Evolutionary conservation across 2,888 invertebrate genomes (phyloP).

Genomic region (Netelia virgata): DNA sequence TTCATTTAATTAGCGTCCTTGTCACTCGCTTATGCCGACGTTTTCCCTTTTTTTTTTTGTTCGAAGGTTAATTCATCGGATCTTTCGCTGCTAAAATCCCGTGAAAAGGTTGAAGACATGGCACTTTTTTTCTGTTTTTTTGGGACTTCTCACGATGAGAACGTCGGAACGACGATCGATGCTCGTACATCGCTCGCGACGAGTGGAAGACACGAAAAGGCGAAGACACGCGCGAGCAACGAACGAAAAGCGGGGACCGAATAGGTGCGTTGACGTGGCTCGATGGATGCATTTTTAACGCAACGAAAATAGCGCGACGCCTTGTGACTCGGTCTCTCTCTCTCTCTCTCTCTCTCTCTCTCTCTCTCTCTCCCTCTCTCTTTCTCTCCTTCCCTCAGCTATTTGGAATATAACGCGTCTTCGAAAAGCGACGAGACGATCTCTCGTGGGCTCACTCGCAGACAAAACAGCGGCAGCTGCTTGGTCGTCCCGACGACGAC

Average conservation of each 20-base stretch:
- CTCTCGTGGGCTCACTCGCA: conserved; percentile 67
- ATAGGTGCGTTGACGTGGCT: conserved; percentile 79
- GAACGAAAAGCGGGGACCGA: conserved; percentile 63
- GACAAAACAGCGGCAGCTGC: conserved; percentile 82
- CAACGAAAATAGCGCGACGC: conserved; percentile 82
- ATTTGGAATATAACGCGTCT: conserved; percentile 72
- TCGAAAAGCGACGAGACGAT: conserved; percentile 67
- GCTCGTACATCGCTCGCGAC: conserved; percentile 45
- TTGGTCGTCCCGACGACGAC: conserved; percentile 72
- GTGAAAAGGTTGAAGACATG: not conserved
- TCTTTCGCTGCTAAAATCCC: not conserved
- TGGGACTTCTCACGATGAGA: not conserved
- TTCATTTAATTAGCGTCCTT: conserved; percentile 7
- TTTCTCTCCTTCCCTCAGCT: conserved; percentile 49
- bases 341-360: conserved; percentile 50
- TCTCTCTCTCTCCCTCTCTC: conserved; percentile 36
- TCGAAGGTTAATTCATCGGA: not conserved
- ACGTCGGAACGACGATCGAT: conserved; percentile 57
- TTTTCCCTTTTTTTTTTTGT: not conserved
- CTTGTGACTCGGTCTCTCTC: conserved; percentile 64
- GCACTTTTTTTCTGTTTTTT: conserved; percentile 4
- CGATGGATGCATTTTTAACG: conserved; percentile 84
- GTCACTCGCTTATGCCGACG: not conserved
- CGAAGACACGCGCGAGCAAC: conserved; percentile 40
- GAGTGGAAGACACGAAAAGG: conserved; percentile 40